Evolutionary conservation across 2,113 vertebrate genomes (phyloP), one percentile per base, ranked within the genome.

Genomic region (Myodes glareolus): DNA sequence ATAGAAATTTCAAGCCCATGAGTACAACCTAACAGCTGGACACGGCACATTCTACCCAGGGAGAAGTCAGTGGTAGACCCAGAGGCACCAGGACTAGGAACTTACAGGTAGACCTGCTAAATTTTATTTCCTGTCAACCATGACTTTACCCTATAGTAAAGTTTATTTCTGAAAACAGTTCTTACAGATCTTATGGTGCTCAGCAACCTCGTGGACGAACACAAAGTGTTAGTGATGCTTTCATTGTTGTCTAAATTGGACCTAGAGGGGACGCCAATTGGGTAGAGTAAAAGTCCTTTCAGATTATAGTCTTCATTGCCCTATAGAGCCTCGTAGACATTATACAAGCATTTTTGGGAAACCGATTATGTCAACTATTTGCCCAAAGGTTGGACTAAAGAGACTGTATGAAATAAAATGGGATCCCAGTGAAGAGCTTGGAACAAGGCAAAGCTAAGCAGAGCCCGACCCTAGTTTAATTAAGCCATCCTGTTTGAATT

Each of bases 241-340:
- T 93, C 90, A 76, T 16, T 92, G 16, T 86, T 94, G 31, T 86
- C 92, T 92, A 45, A 63, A 82, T 65, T 86, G 31, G 94, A 94
- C 61, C 52, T 73, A 87, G 23, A 81, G 10, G 36, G 55, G 45
- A 73, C n/a, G 27, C 87, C 61, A 45, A 88, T 13, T 93, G 45
- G 58, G 61, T 85, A 81, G 45, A 78, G 42, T 14, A 33, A 68
- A 84, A 85, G 9, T 68, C n/a, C 61, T 72, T 91, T 92, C 47
- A 52, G 73, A 95, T 92, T 63, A 91, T 13, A 52, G 4, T 91
- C 58, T 80, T 93, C 93, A 67, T 90, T 82, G 29, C 65, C 96
- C 58, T 87, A 16, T 23, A 16, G 23, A 92, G 19, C 42, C 58
- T 82, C 23, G 52, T 3, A 33, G 39, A 88, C 73, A 81, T 76